These are phyloP conservation scores for Otus scops DNA, from an alignment of 2,797 vertebrate genomes.

Conservation along the genomic window DNA sequence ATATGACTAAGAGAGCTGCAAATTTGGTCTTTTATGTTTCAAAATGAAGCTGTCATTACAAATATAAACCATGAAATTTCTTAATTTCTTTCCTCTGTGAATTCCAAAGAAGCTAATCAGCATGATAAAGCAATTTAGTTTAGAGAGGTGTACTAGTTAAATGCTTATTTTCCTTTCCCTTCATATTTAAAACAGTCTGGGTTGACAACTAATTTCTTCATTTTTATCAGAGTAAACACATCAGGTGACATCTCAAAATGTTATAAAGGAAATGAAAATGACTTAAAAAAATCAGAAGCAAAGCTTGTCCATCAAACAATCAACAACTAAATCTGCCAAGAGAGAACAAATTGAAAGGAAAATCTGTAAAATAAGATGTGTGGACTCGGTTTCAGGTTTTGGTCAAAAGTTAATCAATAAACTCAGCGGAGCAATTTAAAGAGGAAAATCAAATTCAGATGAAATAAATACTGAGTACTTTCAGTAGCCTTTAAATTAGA, in stretches of 20 bases:
- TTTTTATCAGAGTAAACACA: neutral
- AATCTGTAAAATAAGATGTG: conserved; percentile 39
- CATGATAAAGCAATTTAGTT: neutral
- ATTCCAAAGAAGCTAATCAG: neutral
- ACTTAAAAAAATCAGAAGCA: neutral
- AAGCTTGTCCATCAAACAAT: neutral
- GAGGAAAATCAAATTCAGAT: neutral
- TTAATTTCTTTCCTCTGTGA: neutral
- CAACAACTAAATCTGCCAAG: conserved; percentile 1
- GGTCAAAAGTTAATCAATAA: conserved; percentile 10
- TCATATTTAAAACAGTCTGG: neutral
- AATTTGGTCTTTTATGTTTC: neutral
- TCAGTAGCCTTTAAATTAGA: neutral
- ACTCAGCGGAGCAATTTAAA: conserved; percentile 2
- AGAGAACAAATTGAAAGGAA: conserved; percentile 16
- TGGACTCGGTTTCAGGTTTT: neutral
- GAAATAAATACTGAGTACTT: neutral
- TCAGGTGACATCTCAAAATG: neutral
- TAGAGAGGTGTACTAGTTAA: neutral
- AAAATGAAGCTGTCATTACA: neutral
- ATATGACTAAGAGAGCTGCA: neutral
- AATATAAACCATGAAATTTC: neutral
- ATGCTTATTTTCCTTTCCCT: neutral
- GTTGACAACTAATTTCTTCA: neutral
- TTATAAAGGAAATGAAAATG: neutral